phyloP scores from a whole-genome alignment of 2,113 vertebrate genomes.

The Actenoides hombroni region DNA sequence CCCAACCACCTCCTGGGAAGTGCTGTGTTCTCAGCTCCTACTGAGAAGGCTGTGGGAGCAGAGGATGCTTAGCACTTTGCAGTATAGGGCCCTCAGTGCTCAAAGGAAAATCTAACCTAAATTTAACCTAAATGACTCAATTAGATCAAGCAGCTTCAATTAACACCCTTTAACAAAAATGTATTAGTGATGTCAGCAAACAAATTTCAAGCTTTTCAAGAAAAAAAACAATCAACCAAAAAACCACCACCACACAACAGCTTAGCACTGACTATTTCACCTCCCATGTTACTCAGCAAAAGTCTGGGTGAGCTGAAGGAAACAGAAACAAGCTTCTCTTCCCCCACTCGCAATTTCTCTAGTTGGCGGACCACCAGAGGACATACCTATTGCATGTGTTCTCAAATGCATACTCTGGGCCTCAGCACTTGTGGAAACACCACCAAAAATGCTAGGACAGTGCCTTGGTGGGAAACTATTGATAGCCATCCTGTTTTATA shows the following conservation, averaged over 20 bases:
- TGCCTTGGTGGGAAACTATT: neutral
- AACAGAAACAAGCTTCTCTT: neutral
- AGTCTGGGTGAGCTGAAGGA: neutral
- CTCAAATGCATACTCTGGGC: neutral
- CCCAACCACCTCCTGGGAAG: fast-evolving
- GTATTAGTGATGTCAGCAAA: neutral
- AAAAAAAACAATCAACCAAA: neutral
- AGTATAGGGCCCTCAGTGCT: neutral
- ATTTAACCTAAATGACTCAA: neutral
- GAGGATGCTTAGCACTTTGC: neutral
- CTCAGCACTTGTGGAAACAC: neutral
- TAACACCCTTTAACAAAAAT: neutral
- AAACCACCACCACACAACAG: neutral
- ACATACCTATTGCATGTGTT: neutral
- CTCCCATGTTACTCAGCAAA: neutral
- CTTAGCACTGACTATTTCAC: neutral
- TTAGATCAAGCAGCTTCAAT: neutral
- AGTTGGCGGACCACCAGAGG: neutral
- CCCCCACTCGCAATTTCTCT: fast-evolving
- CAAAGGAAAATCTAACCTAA: neutral
- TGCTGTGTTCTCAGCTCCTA: neutral
- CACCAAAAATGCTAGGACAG: neutral
- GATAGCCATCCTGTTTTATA: neutral
- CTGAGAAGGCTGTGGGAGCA: neutral
- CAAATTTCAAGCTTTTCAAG: neutral